Evolutionary conservation across 1,140 invertebrate genomes (phyloP).

Genomic region (Drosophila littoralis): DNA sequence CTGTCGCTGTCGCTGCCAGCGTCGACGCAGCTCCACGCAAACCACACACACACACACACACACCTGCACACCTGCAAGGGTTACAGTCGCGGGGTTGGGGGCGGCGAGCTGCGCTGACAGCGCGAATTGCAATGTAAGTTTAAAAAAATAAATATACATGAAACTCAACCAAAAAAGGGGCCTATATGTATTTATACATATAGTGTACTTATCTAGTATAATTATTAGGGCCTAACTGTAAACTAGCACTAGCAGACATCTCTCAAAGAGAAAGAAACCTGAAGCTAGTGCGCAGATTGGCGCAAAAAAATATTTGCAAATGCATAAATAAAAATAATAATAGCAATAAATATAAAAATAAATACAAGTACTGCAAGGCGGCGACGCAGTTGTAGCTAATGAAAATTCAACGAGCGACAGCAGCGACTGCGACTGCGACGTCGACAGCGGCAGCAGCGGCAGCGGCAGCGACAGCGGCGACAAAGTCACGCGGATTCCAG

Average conservation of each 20-base stretch:
- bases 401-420: slow-evolving; percentile 25
- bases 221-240: too few relatives aligned
- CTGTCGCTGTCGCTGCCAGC: slow-evolving; percentile 25
- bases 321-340: slow-evolving; percentile 28
- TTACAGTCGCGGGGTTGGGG: too few relatives aligned
- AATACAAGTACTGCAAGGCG: slow-evolving; percentile 10
- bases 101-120: slow-evolving; percentile 7
- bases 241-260: too few relatives aligned
- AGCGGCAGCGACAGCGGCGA: slow-evolving; percentile 32
- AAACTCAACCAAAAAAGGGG: slow-evolving; percentile 13
- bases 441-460: slow-evolving; percentile 15
- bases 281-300: not conserved
- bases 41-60: too few relatives aligned
- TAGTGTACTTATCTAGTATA: too few relatives aligned
- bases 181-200: not conserved
- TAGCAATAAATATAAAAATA: slow-evolving; percentile 12
- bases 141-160: not conserved
- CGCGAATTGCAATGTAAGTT: slow-evolving; percentile 61
- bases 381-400: slow-evolving; percentile 23
- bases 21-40: not conserved
- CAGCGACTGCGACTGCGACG: slow-evolving; percentile 5
- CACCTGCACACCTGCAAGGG: too few relatives aligned
- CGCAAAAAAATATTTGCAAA: slow-evolving; percentile 27
- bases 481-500: slow-evolving; percentile 84
- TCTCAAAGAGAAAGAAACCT: too few relatives aligned